Evolutionary conservation across 2,888 invertebrate genomes (phyloP).

Genomic region (Zootermopsis nevadensis): DNA sequence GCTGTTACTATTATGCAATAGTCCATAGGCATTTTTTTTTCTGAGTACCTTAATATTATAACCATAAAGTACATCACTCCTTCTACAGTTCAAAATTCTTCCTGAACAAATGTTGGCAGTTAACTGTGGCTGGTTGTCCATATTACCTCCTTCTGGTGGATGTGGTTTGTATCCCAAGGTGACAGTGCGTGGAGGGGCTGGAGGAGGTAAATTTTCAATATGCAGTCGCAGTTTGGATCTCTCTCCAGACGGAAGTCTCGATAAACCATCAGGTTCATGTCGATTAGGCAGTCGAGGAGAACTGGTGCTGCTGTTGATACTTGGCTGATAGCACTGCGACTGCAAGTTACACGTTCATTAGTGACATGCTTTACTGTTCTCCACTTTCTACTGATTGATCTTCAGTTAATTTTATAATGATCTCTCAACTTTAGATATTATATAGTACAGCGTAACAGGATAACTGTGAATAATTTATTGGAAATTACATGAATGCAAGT

Average conservation of each 20-base stretch:
- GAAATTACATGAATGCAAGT: too few species aligned
- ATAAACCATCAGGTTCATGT: conserved; percentile 58
- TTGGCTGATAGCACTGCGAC: conserved; percentile 56
- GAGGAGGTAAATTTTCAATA: conserved; percentile 58
- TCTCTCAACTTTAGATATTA: background rate
- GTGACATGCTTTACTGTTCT: background rate
- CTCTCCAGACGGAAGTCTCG: conserved; percentile 11
- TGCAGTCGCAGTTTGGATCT: conserved; percentile 22
- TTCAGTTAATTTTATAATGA: background rate
- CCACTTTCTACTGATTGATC: too few species aligned
- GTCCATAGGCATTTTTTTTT: too few species aligned
- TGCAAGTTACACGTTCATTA: conserved; percentile 12
- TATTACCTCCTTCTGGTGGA: background rate
- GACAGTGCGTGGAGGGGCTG: conserved; percentile 60
- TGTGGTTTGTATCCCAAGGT: conserved; percentile 54
- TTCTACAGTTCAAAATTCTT: too few species aligned
- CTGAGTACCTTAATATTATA: too few species aligned
- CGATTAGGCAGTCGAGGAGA: conserved; percentile 43
- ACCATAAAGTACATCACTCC: too few species aligned
- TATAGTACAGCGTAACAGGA: too few species aligned
- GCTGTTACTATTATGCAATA: too few species aligned
- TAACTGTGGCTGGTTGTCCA: too few species aligned
- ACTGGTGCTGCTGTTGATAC: conserved; percentile 49
- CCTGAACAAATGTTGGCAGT: too few species aligned
- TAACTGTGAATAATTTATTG: too few species aligned